These are phyloP conservation scores for Suillia variegata DNA, from an alignment of 2,888 invertebrate genomes.

Conservation along the genomic window DNA sequence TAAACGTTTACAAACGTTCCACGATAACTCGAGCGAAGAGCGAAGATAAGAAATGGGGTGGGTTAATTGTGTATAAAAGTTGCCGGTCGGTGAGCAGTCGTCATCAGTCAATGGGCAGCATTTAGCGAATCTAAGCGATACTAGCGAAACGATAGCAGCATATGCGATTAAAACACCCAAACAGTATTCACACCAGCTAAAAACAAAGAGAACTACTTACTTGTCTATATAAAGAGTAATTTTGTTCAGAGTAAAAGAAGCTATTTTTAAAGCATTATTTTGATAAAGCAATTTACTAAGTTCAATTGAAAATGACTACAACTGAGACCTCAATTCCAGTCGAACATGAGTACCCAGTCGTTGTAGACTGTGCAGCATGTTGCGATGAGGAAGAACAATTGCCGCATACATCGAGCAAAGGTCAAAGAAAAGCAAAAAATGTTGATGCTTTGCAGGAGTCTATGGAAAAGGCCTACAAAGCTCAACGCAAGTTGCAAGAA, in stretches of 20 bases:
- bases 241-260: too few relatives aligned
- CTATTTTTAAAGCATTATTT: too few relatives aligned
- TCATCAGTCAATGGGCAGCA: slow-evolving; percentile 35
- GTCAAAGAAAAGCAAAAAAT: background rate
- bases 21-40: background rate
- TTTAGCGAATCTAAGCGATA: too few relatives aligned
- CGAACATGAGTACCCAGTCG: slow-evolving; percentile 21
- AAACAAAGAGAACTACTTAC: slow-evolving; percentile 4
- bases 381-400: slow-evolving; percentile 19
- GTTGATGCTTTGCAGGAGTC: slow-evolving; percentile 29
- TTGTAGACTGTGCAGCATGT: slow-evolving; percentile 22
- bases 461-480: slow-evolving; percentile 38
- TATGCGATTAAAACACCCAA: background rate
- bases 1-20: background rate
- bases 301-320: slow-evolving; percentile 36
- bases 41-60: too few relatives aligned
- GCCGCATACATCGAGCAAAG: slow-evolving; percentile 17
- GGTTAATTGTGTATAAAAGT: slow-evolving; percentile 40
- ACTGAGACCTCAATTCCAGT: slow-evolving; percentile 20
- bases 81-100: slow-evolving; percentile 35
- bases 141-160: background rate
- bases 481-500: slow-evolving; percentile 35
- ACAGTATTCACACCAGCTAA: background rate
- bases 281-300: background rate
- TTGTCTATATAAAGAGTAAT: too few relatives aligned